Evolutionary conservation across 30 jellyfish, hydroid and myxozoan species (phyloP), one percentile per base, ranked within the genome.

Genomic region (Hydra vulgaris): DNA sequence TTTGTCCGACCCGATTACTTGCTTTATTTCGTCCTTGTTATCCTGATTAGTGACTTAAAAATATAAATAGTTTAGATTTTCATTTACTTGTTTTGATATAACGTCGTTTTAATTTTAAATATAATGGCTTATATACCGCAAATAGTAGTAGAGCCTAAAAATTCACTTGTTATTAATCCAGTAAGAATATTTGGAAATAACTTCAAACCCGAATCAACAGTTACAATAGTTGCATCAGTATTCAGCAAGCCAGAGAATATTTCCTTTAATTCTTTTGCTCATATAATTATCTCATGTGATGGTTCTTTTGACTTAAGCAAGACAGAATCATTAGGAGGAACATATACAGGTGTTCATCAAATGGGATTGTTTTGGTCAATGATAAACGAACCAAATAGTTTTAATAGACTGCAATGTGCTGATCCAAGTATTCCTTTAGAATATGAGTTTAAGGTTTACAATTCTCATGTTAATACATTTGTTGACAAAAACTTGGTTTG

Each of bases 291-390:
- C 17, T 56, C 71, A 56, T 15, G n/a, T 15, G 71, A 56, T 56
- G 71, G 71, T n/a, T 15, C 71, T n/a, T 56, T 56, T 56, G 71
- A 56, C 71, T n/a, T 56, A 15, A 15, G 18, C 17, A n/a, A 56
- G n/a, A 56, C 71, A 56, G 71, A 56, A n/a, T 56, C 71, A 56
- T n/a, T 56, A 15, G 71, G 71, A 15, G 71, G 71, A 56, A 56
- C 18, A 15, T 56, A 56, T n/a, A 15, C n/a, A 56, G 71, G 71
- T 56, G 71, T 56, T 56, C 18, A 56, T 56, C n/a, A 17, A 56
- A 56, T 56, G 71, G 71, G 71, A n/a, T 15, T 56, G n/a, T 56
- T 56, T 56, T 56, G 71, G 71, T 56, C 71, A 15, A 56, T 56
- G 71, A 56, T n/a, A 56, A 17, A 17, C 17, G 71, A 56, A n/a